A percentile compares a stretch with the other conserved stretches of the same genome.
Conservation (phyloP, 2,888 invertebrate species). For the Eudasyphora cyanicolor region DNA sequence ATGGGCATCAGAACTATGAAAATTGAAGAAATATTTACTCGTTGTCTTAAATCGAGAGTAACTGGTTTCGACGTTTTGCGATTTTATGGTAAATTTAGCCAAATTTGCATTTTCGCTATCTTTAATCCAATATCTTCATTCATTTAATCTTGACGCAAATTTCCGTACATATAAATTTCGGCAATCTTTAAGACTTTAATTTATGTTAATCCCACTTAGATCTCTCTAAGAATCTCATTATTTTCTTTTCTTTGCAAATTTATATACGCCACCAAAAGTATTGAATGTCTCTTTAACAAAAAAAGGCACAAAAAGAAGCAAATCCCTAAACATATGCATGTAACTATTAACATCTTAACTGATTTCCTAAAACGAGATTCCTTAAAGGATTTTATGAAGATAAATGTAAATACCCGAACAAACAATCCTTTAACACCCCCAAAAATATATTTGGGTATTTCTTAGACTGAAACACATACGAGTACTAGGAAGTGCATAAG, state of each 20-base stretch:
- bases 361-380: constrained; percentile 46
- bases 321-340: constrained; percentile 50
- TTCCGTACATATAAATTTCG: not conserved
- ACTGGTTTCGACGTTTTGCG: too few relatives aligned
- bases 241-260: not conserved
- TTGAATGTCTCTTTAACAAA: constrained; percentile 51
- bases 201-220: constrained; percentile 27
- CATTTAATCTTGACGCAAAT: not conserved
- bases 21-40: too few relatives aligned
- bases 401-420: constrained; percentile 25
- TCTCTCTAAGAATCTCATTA: constrained; percentile 20
- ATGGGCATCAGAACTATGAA: too few relatives aligned
- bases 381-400: constrained; percentile 32
- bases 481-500: not conserved
- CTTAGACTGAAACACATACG: not conserved
- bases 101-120: not conserved
- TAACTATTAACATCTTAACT: constrained; percentile 53
- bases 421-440: constrained; percentile 18
- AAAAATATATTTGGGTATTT: not conserved
- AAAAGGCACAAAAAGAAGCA: too few relatives aligned
- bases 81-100: too few relatives aligned
- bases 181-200: constrained; percentile 27
- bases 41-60: too few relatives aligned
- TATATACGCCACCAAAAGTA: constrained; percentile 33
- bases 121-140: not conserved